phyloP scores from a whole-genome alignment of 2,797 vertebrate genomes.

The Gymnoscopelus braueri region DNA sequence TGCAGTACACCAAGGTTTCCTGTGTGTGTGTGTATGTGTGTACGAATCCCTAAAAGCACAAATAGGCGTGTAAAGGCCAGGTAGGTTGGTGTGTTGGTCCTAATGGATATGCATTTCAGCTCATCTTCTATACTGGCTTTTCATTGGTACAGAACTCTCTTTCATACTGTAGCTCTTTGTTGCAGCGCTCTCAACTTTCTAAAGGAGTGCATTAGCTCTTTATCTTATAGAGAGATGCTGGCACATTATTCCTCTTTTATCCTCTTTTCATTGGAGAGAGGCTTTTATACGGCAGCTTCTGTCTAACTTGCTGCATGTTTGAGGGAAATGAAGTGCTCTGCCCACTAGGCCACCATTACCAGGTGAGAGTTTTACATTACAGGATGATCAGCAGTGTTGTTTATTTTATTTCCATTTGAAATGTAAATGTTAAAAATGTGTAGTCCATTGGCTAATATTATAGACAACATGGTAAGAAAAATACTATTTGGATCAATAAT shows the following conservation, averaged over 20 bases:
- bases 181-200: constrained; percentile 61
- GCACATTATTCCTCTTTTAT: constrained; percentile 64
- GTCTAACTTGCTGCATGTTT: constrained; percentile 24
- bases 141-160: constrained; percentile 64
- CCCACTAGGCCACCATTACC: constrained; percentile 1
- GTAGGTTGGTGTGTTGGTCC: constrained; percentile 42
- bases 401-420: background rate
- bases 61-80: constrained; percentile 40
- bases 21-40: too few relatives aligned
- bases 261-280: constrained; percentile 51
- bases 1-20: too few relatives aligned
- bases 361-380: background rate
- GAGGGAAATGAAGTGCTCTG: constrained; percentile 9
- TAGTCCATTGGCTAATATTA: too few relatives aligned
- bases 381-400: background rate
- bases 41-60: constrained; percentile 26
- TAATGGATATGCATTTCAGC: constrained; percentile 75
- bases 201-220: constrained; percentile 59
- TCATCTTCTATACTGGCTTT: constrained; percentile 69
- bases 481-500: too few relatives aligned
- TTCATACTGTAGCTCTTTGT: constrained; percentile 59
- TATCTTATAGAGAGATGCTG: constrained; percentile 60
- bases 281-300: constrained; percentile 39
- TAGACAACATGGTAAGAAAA: too few relatives aligned
- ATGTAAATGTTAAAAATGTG: background rate